Evolutionary conservation across 2,797 vertebrate genomes (phyloP), one percentile per base, ranked within the genome.

Genomic region (Astyanax mexicanus): DNA sequence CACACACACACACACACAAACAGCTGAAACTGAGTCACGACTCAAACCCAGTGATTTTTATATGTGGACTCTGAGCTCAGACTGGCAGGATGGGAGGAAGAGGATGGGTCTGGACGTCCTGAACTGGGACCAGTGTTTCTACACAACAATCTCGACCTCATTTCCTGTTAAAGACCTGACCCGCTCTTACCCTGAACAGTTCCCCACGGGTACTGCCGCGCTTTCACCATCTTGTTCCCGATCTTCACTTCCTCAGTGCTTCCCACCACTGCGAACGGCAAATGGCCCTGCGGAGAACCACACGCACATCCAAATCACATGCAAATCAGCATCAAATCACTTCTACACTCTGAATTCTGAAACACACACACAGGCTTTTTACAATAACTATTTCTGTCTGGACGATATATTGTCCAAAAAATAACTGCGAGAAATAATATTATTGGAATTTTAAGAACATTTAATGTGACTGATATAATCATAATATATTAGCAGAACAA

Each of bases 161-260:
- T 91, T 90, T 91, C 89, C 88, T 89, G 79, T 77, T 37, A 65
- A 86, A 85, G 80, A 88, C 79, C 77, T 88, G 88, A 86, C 75
- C 75, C 42, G 0, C 55, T 73, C 95, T 96, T 88, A 98, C 96
- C 96, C 91, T 98, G 98, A 77, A 99, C 98, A 0, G 95, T 99
- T 80, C 98, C 98, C 98, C 98, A 99, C 25, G 98, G 98, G 83
- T 99, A 99, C 91, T 99, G 98, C 47, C 98, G 95, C 1, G 95
- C 97, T 87, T 95, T 98, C 94, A 98, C 96, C 97, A 98, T 98
- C 94, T 98, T 98, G 91, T 98, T 98, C 83, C 98, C 98, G 76
- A 99, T 96, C 94, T 98, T 99, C 82, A 98, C 89, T 87, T 99
- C 98, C 89, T 99, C 98, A 0, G 96, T 99, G 90, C 98, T 99